Conservation (phyloP, 37 sponge, comb jelly and placozoan species). For the Eunapius fragilis region DNA sequence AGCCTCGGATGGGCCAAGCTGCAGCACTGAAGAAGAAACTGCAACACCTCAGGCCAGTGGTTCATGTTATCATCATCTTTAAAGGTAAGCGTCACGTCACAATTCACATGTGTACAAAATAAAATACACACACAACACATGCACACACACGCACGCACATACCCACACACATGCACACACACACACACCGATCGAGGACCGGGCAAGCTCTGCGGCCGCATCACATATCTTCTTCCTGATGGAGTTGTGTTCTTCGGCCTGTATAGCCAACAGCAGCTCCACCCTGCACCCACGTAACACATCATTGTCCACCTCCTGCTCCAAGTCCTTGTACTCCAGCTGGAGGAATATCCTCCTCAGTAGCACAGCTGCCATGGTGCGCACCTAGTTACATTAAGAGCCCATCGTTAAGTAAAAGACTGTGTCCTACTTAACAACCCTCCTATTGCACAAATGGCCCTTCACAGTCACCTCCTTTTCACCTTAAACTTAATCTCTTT, state of each 20-base stretch:
- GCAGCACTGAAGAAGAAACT: conserved; percentile 92
- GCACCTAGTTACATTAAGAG: conserved; percentile 15
- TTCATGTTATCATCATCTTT: conserved; percentile 82
- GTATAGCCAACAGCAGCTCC: conserved; percentile 67
- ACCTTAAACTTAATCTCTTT: neutral
- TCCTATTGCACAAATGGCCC: conserved; percentile 4
- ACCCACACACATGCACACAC: neutral
- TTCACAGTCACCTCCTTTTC: neutral
- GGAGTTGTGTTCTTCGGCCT: conserved; percentile 49
- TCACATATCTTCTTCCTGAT: conserved; percentile 91
- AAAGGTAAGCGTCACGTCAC: neutral
- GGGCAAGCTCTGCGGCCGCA: conserved; percentile 93
- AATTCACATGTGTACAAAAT: neutral
- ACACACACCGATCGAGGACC: conserved; percentile 53
- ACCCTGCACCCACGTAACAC: conserved; percentile 48
- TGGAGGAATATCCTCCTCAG: conserved; percentile 66
- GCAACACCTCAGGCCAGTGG: conserved; percentile 90
- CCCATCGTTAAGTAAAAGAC: neutral
- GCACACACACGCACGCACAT: conserved; percentile 15
- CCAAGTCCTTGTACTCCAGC: conserved; percentile 44
- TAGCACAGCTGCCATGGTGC: conserved; percentile 73
- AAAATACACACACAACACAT: conserved; percentile 84
- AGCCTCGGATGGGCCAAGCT: conserved; percentile 59
- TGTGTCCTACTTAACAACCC: neutral
- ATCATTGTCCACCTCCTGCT: neutral